phyloP scores from a whole-genome alignment of 2,797 vertebrate species.

The Sciaenops ocellatus region DNA sequence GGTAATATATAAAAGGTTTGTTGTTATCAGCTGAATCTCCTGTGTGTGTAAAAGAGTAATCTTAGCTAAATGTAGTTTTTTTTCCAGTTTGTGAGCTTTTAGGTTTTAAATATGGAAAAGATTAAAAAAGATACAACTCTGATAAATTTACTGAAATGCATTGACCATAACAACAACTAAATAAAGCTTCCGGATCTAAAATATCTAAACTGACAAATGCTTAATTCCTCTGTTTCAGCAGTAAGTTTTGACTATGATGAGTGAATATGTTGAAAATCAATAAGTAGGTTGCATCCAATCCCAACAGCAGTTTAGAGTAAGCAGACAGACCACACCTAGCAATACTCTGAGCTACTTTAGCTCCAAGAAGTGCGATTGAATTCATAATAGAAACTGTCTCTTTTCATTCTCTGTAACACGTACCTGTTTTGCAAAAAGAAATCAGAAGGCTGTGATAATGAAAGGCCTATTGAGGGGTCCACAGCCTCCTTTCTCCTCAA shows the following conservation, averaged over 20 bases:
- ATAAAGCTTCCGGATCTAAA: not conserved
- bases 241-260: not conserved
- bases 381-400: slow-evolving; percentile 41
- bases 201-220: not conserved
- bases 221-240: not conserved
- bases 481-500: slow-evolving; percentile 13
- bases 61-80: not conserved
- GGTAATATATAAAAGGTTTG: not conserved
- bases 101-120: not conserved
- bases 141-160: no score
- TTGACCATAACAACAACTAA: not conserved
- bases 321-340: not conserved
- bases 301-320: not conserved
- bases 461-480: slow-evolving; percentile 26
- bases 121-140: not conserved
- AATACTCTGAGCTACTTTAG: slow-evolving; percentile 23
- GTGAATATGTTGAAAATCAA: slow-evolving; percentile 12
- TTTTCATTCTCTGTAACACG: slow-evolving; percentile 44
- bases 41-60: no score
- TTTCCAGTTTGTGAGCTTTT: not conserved
- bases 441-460: slow-evolving; percentile 43
- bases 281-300: not conserved
- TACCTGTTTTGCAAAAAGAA: slow-evolving; percentile 47
- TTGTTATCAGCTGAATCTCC: not conserved
- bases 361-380: slow-evolving; percentile 27